phyloP scores from a whole-genome alignment of 37 sponge, comb jelly and placozoan species.

The Oopsacas minuta region DNA sequence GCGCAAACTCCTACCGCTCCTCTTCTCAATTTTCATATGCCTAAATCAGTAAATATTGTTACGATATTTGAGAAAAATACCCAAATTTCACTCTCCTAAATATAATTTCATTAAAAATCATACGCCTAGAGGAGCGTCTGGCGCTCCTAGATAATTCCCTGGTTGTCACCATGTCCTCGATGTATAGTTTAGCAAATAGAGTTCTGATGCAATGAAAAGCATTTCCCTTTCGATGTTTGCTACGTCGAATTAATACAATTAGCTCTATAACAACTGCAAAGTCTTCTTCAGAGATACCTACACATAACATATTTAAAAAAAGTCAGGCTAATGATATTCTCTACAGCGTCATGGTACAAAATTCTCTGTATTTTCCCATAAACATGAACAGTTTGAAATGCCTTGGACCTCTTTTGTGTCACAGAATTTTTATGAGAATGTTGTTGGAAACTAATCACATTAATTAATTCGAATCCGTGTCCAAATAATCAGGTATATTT shows the following conservation, averaged over 20 bases:
- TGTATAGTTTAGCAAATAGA: conserved; percentile 61
- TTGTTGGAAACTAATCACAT: conserved; percentile 26
- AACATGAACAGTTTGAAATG: conserved; percentile 10
- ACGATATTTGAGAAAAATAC: too few species aligned
- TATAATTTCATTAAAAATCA: too few species aligned
- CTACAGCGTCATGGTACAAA: conserved; percentile 32
- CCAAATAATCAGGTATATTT: conserved; percentile 5
- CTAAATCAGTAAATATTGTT: too few species aligned
- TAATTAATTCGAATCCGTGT: conserved; percentile 40
- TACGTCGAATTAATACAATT: conserved; percentile 26
- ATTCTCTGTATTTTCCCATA: conserved; percentile 29
- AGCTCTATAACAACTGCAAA: conserved; percentile 53
- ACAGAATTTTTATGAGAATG: neutral
- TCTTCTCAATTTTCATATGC: too few species aligned
- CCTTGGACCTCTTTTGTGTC: conserved; percentile 21
- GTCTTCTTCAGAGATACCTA: neutral
- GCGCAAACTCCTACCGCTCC: too few species aligned
- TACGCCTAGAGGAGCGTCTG: too few species aligned
- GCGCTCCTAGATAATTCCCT: too few species aligned
- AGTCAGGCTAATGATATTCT: conserved; percentile 34
- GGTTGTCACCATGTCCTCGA: too few species aligned
- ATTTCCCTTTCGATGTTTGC: conserved; percentile 58
- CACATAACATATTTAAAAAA: too few species aligned
- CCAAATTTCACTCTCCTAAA: too few species aligned
- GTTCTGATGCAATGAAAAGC: conserved; percentile 65